Evolutionary conservation across 2,797 vertebrate species (phyloP).

Genomic region (Bryconaethiops microstoma): DNA sequence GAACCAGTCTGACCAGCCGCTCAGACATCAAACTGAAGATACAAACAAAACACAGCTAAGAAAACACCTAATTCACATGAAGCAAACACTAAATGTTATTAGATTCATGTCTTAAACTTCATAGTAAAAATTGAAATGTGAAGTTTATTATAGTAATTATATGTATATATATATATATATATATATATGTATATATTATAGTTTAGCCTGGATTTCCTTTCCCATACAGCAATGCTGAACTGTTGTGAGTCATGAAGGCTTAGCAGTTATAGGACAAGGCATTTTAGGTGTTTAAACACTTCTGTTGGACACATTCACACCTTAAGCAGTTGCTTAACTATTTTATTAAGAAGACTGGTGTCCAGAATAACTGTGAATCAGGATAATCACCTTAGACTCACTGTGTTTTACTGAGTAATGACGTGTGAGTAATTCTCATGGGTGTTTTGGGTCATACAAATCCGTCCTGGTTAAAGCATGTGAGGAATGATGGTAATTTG

Average conservation of each 20-base stretch:
- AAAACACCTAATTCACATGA: neutral
- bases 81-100: neutral
- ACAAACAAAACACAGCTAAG: neutral
- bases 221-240: too few species aligned
- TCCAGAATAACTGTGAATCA: neutral
- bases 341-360: neutral
- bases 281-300: neutral
- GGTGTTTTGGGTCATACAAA: neutral
- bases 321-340: neutral
- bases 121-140: neutral
- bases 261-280: neutral
- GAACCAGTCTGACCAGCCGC: conserved; percentile 20
- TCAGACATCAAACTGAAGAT: neutral
- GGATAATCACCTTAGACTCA: neutral
- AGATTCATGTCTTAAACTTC: too few species aligned
- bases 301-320: neutral
- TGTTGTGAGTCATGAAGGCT: neutral
- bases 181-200: neutral
- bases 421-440: neutral
- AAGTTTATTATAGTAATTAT: neutral
- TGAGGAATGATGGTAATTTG: too few species aligned
- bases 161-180: too few species aligned
- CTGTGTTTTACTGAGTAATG: neutral
- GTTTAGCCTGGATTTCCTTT: neutral
- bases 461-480: neutral